phyloP scores from a whole-genome alignment of 2,113 vertebrate species.

The Hippotragus niger region DNA sequence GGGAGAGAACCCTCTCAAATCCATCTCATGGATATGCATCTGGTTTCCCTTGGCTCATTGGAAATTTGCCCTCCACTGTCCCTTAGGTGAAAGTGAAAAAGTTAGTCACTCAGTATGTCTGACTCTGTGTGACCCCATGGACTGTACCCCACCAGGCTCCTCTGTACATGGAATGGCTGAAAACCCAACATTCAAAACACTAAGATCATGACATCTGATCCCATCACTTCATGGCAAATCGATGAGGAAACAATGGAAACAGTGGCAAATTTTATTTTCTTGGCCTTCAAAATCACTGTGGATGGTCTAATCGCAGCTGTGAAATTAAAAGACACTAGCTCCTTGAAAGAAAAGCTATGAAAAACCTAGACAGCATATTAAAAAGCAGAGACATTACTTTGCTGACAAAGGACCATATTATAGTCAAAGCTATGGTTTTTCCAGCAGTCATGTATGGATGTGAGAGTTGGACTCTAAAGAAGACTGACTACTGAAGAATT shows the following conservation, averaged over 20 bases:
- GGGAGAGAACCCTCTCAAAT: background rate
- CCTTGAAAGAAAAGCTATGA: background rate
- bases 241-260: background rate
- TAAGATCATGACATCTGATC: background rate
- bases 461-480: background rate
- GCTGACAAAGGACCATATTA: background rate
- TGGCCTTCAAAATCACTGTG: background rate
- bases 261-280: background rate
- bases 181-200: fast-evolving
- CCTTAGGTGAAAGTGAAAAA: background rate
- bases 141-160: background rate
- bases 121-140: background rate
- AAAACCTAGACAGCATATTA: background rate
- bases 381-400: background rate
- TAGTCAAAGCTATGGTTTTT: background rate
- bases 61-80: background rate
- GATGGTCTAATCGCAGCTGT: background rate
- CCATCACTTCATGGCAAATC: background rate
- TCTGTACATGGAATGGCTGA: background rate
- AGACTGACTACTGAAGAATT: fast-evolving
- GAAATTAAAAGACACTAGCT: background rate
- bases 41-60: background rate
- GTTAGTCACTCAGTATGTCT: background rate
- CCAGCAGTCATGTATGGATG: background rate
- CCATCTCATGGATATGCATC: background rate